A percentile compares a stretch with the other conserved stretches of the same genome.
Conservation (phyloP, 2,797 vertebrate species). For the Manis pentadactyla region DNA sequence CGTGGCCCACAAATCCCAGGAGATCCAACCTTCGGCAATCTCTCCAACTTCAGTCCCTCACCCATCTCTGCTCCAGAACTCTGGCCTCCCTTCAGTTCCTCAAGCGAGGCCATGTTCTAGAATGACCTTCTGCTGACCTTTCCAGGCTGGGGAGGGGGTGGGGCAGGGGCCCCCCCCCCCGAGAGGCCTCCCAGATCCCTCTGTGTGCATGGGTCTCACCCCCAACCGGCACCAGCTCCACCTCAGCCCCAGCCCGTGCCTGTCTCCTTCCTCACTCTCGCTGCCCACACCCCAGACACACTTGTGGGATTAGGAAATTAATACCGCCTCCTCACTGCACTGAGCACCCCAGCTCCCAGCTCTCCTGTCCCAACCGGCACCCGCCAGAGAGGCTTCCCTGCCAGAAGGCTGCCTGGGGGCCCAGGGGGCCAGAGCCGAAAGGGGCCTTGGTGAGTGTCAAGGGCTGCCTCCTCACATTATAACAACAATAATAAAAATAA, state of each 20-base stretch:
- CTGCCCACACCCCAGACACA: neutral
- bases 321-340: neutral
- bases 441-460: neutral
- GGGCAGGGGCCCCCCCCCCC: no score
- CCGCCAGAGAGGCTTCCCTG: neutral
- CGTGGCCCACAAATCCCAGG: neutral
- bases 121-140: neutral
- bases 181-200: neutral
- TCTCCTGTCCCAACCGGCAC: neutral
- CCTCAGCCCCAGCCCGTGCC: neutral
- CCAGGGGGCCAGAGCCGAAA: neutral
- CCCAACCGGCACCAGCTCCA: neutral
- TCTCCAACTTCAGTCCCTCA: neutral
- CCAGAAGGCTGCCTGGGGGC: neutral
- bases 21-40: neutral
- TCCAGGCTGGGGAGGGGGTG: neutral
- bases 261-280: neutral
- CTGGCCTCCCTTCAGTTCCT: neutral
- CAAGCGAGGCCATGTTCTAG: neutral
- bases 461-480: neutral
- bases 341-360: neutral
- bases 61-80: neutral
- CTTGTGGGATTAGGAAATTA: neutral
- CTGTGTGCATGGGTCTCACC: neutral
- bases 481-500: conserved; percentile 24